Evolutionary conservation across 2,888 invertebrate species (phyloP), one percentile per base, ranked within the genome.

Genomic region (Amphipoea oculea): DNA sequence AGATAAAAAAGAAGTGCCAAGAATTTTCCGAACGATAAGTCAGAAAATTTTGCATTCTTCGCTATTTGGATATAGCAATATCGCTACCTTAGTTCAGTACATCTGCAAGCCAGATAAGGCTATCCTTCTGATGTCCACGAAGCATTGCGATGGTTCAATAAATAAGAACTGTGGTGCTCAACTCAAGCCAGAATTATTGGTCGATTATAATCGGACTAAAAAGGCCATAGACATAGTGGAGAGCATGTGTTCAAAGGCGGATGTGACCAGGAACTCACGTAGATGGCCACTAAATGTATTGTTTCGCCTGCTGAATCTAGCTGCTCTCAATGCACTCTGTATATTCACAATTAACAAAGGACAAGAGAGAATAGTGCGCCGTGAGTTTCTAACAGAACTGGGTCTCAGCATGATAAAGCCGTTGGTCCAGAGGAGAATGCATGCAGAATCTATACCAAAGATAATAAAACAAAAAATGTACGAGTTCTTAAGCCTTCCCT

Each of bases 251-350:
- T 73, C 77, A 14, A 79, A 73, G 36, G 51, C 76, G 12, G 85
- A 86, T 65, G 85, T 83, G 17, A 70, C 85, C 4, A 79, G 86
- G 45, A 86, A 86, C 67, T 86, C 85, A 36, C 83, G 86, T 23
- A 48, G 86, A 51, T 86, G 86, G 85, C 77, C 85, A 14, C 60
- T 86, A 54, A 86, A 80, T 12, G 36, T 86, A 54, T 67, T 86
- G 11, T 86, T 86, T 68, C 80, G 83, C 9, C n/a, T 86, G 29
- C 29, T 86, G 14, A 86, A 86, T 40, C 60, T 86, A 74, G 73
- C 83, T 67, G 85, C 85, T 51, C 65, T 86, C 45, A 86, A 86
- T 67, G 86, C 85, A 63, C 42, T 86, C 23, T 86, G 85, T 67
- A 63, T 86, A 17, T 78, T 65, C 57, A 83, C 83, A 65, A 77